phyloP scores from a whole-genome alignment of 1,140 invertebrate species.

The Drosophila carrolli region DNA sequence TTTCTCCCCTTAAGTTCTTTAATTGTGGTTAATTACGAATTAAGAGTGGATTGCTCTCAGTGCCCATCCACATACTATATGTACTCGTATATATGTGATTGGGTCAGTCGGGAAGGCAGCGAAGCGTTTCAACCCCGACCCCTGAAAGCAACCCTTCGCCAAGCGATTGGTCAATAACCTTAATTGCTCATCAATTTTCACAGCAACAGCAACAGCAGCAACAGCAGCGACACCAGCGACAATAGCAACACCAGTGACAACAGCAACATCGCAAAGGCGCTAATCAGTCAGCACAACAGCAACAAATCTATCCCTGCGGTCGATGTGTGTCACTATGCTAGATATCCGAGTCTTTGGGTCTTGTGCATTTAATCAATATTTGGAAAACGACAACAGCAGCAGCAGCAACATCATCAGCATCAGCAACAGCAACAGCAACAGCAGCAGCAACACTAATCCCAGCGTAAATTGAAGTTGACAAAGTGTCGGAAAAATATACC shows the following conservation, averaged over 20 bases:
- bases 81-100: constrained; percentile 20
- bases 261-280: constrained; percentile 43
- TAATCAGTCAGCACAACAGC: constrained; percentile 55
- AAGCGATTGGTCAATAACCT: constrained; percentile 71
- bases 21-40: not conserved
- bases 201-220: constrained; percentile 10
- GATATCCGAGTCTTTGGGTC: constrained; percentile 44
- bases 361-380: constrained; percentile 68
- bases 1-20: not conserved
- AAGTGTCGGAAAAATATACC: constrained; percentile 31
- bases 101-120: constrained; percentile 49
- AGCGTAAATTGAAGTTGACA: constrained; percentile 23
- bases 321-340: constrained; percentile 60
- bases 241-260: constrained; percentile 12
- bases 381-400: constrained; percentile 13
- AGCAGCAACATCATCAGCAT: not conserved
- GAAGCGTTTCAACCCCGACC: constrained; percentile 48
- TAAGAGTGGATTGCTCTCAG: constrained; percentile 9
- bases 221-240: constrained; percentile 1
- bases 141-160: constrained; percentile 18
- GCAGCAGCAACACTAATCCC: not conserved
- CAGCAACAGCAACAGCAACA: not conserved
- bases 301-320: constrained; percentile 23
- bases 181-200: constrained; percentile 77
- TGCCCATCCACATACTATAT: constrained; percentile 12